Conservation (phyloP, 2,888 invertebrate species). For the Phragmatobia fuliginosa region DNA sequence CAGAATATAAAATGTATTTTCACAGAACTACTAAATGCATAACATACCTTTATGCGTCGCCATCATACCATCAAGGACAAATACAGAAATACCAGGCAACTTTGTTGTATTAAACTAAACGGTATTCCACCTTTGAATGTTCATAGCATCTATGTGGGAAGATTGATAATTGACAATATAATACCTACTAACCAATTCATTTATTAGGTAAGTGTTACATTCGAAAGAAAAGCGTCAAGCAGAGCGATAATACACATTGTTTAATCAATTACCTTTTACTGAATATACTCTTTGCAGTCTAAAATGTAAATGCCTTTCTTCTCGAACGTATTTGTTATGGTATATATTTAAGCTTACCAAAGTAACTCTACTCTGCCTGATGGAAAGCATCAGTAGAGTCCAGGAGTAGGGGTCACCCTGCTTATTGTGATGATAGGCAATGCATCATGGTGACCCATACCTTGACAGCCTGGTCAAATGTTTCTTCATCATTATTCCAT, state of each 20-base stretch:
- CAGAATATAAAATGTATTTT: neutral
- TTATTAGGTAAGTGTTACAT: too few species aligned
- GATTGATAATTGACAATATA: conserved; percentile 30
- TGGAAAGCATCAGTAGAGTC: too few species aligned
- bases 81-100: conserved; percentile 1
- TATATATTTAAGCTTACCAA: too few species aligned
- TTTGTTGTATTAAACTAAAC: conserved; percentile 24
- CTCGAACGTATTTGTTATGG: too few species aligned
- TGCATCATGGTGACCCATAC: too few species aligned
- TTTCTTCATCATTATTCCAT: too few species aligned
- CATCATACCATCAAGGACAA: neutral
- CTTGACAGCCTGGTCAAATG: too few species aligned
- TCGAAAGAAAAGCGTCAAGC: neutral
- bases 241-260: neutral
- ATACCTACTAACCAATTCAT: neutral
- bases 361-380: too few species aligned
- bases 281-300: too few species aligned
- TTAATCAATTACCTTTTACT: neutral
- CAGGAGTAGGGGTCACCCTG: too few species aligned
- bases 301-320: too few species aligned
- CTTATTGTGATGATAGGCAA: too few species aligned
- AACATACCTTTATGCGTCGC: neutral
- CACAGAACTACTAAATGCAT: neutral
- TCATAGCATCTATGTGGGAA: conserved; percentile 28
- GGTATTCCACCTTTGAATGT: conserved; percentile 33